Base-by-base conservation (phyloP, 2,888 invertebrate species). In the Eledona agricola region DNA sequence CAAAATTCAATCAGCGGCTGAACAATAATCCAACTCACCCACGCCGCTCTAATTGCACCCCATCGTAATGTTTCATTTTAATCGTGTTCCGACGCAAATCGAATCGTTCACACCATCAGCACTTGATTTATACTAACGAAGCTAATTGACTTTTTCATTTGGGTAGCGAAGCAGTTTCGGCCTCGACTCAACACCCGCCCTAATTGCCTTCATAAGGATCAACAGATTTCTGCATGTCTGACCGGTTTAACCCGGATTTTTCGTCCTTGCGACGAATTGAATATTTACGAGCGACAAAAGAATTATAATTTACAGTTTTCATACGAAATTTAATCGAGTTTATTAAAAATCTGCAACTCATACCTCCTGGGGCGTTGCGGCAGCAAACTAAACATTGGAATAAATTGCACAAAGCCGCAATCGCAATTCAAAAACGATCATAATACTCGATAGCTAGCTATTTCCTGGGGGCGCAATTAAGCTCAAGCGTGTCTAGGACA, bases 61-160 rank as follows among this genome's bases (percentile, higher is more conserved):
- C 32, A 19, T 23, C 22, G 15, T 50, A 50, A 40, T 40, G 40
- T 50, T 40, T 50, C 40, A 40, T 50, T 50, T 50, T 50, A 50
- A 50, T 50, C 28, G 38, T 7, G 29, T 38, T 38, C 16, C 29
- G 10, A 32, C 42, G 29, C 17, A 40, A 31, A 32, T 31, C 25
- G 32, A 38, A 50, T 38, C 42, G 43, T 51, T 51, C 51, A 35
- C 51, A 51, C 43, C 51, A 42, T 34, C 42, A 19, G 43, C 34
- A 51, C 51, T 51, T 51, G 51, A 51, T 51, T 51, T 43, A 43
- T 51, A 32, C 51, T 43, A 51, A 51, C 51, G 51, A 51, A 42
- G 26, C 42, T 51, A 51, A 51, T 51, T 51, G 51, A 51, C 51
- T 51, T 51, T 51, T 51, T 51, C 50, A 50, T 23, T 43, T 51